Base-by-base conservation (phyloP, 2,113 vertebrate genomes). In the Hippocampus mohnikei region DNA sequence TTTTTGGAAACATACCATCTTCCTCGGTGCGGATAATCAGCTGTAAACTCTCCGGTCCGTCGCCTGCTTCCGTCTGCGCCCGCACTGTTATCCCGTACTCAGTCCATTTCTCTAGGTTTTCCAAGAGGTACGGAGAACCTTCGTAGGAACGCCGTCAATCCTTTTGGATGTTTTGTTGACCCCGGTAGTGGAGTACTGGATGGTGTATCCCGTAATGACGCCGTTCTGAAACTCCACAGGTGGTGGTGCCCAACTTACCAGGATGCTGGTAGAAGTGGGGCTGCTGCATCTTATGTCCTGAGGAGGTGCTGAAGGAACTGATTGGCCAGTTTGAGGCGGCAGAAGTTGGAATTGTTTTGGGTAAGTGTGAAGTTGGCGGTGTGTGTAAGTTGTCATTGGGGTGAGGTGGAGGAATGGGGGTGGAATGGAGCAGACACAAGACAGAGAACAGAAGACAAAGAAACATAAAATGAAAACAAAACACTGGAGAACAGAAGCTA, bases 201-300 rank as follows among this genome's bases (percentile, higher is more conserved):
- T 94, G 91, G 95, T 92, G 89, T 98, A 98, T 88, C 94, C 94
- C 25, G 94, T 95, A 85, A 98, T 93, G 90, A 95, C 81, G 87
- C 95, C 95, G 3, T 98, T 98, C 92, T 94, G 95, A 81, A 95
- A 95, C 85, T 95, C 96, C 91, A 90, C 86, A 0, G 93, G 95
- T 69, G 96, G 96, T 84, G 96, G 95, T 76, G 93, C 93, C 96
- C 96, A 98, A 96, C 96, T 98, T 95, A 98, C 94, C 95, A 98
- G 94, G 91, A 98, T 87, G 89, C 94, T 97, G 94, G 95, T 97
- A 91, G 96, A 97, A 91, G 94, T 96, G 91, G 94, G 94, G 88
- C 94, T 98, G 89, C 92, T 93, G 89, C 96, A 97, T 91, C 90
- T 94, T 93, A 99, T 95, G 84, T 96, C 95, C 94, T 95, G 96